A percentile compares a stretch with the other conserved stretches of the same genome.
Conservation (phyloP, 2,888 invertebrate genomes). For the Dicyrtoma fusca region DNA sequence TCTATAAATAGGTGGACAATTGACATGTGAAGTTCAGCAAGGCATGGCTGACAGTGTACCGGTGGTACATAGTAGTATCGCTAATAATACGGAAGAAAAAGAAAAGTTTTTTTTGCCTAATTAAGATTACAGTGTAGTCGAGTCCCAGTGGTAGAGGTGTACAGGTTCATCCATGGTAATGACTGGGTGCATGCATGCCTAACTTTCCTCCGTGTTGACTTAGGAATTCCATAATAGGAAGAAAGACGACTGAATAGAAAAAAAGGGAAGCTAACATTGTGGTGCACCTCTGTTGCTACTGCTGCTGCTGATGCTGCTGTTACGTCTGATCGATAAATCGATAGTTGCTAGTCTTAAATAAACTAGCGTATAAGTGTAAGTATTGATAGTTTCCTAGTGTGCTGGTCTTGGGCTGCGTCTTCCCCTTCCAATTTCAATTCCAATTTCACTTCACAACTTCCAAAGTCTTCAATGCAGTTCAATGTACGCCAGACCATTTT, state of each 20-base stretch:
- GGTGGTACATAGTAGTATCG: background rate
- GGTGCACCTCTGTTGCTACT: background rate
- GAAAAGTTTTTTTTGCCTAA: no score
- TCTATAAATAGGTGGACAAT: no score
- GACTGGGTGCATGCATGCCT: background rate
- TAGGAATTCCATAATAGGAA: background rate
- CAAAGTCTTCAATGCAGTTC: no score
- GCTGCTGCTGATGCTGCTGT: background rate
- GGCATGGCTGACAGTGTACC: no score
- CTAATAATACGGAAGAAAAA: background rate
- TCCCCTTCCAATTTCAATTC: no score
- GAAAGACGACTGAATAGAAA: background rate
- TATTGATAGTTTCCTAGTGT: background rate
- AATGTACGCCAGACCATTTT: no score
- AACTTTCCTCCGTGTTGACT: no score
- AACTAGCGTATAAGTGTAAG: background rate
- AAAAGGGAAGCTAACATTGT: background rate
- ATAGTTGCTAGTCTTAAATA: background rate
- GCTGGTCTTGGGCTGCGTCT: background rate
- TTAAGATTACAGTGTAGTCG: no score
- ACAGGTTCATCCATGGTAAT: background rate
- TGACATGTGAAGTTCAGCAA: no score
- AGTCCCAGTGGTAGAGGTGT: conserved; percentile 6
- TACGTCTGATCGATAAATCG: background rate
- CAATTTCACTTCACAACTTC: no score